Percentiles rank a stretch among this genome's conserved stretches.
These are phyloP conservation scores for Stratiomys singularior DNA, from an alignment of 2,888 invertebrate species.

Conservation along the genomic window DNA sequence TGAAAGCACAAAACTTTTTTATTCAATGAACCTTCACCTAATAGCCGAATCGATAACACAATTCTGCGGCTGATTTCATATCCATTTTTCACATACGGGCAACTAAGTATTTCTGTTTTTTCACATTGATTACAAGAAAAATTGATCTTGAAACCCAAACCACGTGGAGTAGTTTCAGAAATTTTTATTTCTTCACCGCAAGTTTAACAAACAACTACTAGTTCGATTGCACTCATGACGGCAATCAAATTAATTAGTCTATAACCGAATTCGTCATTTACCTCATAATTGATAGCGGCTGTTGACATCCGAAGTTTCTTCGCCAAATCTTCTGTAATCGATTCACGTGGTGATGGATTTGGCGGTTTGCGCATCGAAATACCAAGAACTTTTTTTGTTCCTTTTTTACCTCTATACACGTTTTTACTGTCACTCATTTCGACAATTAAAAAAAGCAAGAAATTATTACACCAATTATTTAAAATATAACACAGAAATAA, in stretches of 20 bases:
- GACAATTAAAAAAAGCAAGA: background rate
- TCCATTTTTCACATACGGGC: background rate
- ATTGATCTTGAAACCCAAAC: constrained; percentile 3
- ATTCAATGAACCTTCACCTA: background rate
- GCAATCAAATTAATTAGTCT: background rate
- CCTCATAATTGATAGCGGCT: constrained; percentile 3
- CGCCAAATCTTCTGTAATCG: background rate
- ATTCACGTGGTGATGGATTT: constrained; percentile 2
- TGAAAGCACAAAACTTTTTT: background rate
- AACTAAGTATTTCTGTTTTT: too few relatives aligned
- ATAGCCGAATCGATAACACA: background rate
- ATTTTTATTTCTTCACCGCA: constrained; percentile 1
- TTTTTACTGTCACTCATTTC: constrained; percentile 10
- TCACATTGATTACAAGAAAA: background rate
- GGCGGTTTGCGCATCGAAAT: constrained; percentile 4
- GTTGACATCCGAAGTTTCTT: constrained; percentile 3
- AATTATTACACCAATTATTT: background rate
- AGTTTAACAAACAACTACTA: background rate
- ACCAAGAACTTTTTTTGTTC: too few relatives aligned
- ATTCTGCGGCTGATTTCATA: background rate
- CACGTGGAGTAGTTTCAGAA: background rate
- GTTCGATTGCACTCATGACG: constrained; percentile 6
- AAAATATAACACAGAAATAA: too few relatives aligned
- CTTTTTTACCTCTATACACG: too few relatives aligned
- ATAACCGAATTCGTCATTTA: constrained; percentile 7